Evolutionary conservation across 2,113 vertebrate genomes (phyloP), one percentile per base, ranked within the genome.

Genomic region (Turdus rufiventris): DNA sequence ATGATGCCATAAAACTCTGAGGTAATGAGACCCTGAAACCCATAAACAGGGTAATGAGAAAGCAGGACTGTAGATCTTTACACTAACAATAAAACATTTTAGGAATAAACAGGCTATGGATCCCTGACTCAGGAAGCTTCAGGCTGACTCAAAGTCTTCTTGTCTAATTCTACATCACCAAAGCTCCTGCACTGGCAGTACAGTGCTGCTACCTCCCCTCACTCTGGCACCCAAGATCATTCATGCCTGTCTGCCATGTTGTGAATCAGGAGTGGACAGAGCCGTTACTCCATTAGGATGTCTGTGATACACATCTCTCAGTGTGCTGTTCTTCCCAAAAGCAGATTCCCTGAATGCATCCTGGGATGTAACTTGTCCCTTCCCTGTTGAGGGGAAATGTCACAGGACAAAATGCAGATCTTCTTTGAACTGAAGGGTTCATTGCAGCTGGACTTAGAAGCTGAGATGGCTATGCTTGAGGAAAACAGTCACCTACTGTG

Each of bases 171-270:
- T 53, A 40, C 14, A 66, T 67, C 53, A 58, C 9, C 16, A 38
- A 29, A 71, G 13, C 42, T 94, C 36, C 29, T 1, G 1, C 16
- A 21, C 11, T 51, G 20, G 31, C 0, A 0, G 13, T 28, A 33
- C 14, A 33, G 20, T 38, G 66, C 75, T 75, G 47, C 53, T 82
- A 23, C 62, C 42, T 81, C 45, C 19, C 40, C 38, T 67, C 50
- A 31, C n/a, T 68, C 61, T 43, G 71, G 31, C n/a, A 62, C 25
- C 31, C 24, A 57, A 62, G 51, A 45, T 67, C 18, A 40, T 15
- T 56, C 70, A n/a, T 11, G 33, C 38, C 58, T 51, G 24, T 4
- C 2, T 54, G 43, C 43, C 34, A 13, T 16, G 21, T 14, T 31
- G 14, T 70, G 71, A 85, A 82, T 19, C 20, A 80, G 33, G 17